Evolutionary conservation across 23 tunicate species (phyloP).

Genomic region (Trididemnum miniatum): DNA sequence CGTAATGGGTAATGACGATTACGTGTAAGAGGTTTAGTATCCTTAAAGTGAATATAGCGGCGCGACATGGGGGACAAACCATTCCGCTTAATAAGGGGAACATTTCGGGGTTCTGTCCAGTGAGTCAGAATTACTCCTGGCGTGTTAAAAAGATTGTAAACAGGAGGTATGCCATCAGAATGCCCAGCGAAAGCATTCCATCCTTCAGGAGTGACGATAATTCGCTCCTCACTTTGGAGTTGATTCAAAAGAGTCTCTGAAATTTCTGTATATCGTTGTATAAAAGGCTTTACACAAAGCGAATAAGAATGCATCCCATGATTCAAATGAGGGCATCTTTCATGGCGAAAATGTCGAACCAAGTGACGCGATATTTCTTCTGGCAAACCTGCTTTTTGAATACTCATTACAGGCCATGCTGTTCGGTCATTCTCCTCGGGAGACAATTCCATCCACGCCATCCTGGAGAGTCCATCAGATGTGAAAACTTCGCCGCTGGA

Average conservation of each 20-base stretch:
- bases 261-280: not conserved
- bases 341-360: not conserved
- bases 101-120: not conserved
- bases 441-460: not conserved
- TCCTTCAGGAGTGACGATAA: no score
- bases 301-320: not conserved
- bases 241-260: no score
- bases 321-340: not conserved
- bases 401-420: not conserved
- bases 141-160: not conserved
- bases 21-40: no score
- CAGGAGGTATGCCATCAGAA: not conserved
- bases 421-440: not conserved
- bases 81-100: not conserved
- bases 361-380: not conserved
- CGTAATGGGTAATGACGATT: no score
- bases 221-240: no score
- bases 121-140: not conserved
- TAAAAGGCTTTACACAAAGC: not conserved
- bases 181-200: not conserved
- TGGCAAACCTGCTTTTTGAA: not conserved
- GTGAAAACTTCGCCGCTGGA: not conserved
- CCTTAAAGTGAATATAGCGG: not conserved
- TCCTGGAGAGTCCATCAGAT: not conserved
- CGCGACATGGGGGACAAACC: slow-evolving; percentile 4